Conservation (phyloP, 2,888 invertebrate species). For the Chelonus formosanus region DNA sequence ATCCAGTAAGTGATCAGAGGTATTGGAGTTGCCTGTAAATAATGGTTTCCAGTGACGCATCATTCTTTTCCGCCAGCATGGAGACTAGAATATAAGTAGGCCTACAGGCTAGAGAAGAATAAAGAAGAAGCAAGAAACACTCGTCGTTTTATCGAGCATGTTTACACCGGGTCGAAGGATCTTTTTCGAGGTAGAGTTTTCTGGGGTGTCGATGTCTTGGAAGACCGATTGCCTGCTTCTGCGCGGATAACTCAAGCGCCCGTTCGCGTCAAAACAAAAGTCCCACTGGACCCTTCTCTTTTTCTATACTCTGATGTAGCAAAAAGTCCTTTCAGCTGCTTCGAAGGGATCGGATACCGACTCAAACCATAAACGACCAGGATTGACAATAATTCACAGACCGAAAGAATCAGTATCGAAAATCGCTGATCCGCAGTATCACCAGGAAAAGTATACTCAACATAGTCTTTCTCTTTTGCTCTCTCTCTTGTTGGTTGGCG, state of each 20-base stretch:
- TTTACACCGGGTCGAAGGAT: slow-evolving; percentile 55
- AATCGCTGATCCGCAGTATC: slow-evolving; percentile 44
- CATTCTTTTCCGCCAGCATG: slow-evolving; percentile 54
- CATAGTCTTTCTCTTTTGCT: slow-evolving; percentile 23
- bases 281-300: background rate
- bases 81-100: slow-evolving; percentile 4
- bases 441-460: slow-evolving; percentile 40
- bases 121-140: slow-evolving; percentile 11
- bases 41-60: slow-evolving; percentile 58
- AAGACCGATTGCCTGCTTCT: slow-evolving; percentile 53
- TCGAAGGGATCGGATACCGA: background rate
- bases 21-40: slow-evolving; percentile 46
- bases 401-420: slow-evolving; percentile 39
- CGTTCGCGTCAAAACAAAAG: slow-evolving; percentile 53
- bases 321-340: background rate
- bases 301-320: background rate
- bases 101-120: background rate
- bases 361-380: slow-evolving; percentile 6
- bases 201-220: slow-evolving; percentile 42
- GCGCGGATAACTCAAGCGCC: slow-evolving; percentile 54
- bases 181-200: slow-evolving; percentile 51
- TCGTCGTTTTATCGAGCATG: slow-evolving; percentile 55
- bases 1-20: slow-evolving; percentile 13
- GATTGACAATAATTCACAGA: slow-evolving; percentile 33
- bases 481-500: slow-evolving; percentile 36